phyloP scores from a whole-genome alignment of 2,888 invertebrate genomes.

The Eubasilissa splendida region DNA sequence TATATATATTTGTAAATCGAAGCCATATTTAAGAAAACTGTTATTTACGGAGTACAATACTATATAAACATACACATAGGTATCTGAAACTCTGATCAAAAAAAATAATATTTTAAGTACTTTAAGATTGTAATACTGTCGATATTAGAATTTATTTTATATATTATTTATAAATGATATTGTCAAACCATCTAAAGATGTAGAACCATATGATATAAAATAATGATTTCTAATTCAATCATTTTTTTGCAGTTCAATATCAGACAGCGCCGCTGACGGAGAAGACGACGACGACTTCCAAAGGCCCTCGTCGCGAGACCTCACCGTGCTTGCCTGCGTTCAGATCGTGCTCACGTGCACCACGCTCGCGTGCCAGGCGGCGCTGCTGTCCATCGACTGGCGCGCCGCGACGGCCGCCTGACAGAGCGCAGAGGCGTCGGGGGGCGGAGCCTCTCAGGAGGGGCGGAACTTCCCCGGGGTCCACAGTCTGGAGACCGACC shows the following conservation, averaged over 20 bases:
- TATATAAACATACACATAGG: too few species aligned
- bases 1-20: too few species aligned
- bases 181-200: not conserved
- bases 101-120: too few species aligned
- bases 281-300: constrained; percentile 32
- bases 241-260: constrained; percentile 52
- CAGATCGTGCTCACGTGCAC: constrained; percentile 52
- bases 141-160: too few species aligned
- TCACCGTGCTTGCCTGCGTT: constrained; percentile 54
- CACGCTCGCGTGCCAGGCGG: constrained; percentile 52
- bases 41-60: too few species aligned
- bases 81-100: too few species aligned
- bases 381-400: constrained; percentile 50
- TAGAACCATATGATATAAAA: not conserved
- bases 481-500: constrained; percentile 45
- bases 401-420: constrained; percentile 47
- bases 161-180: not conserved
- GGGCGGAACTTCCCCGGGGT: constrained; percentile 37
- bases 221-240: not conserved
- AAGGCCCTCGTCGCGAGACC: constrained; percentile 50
- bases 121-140: too few species aligned
- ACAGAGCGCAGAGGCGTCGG: constrained; percentile 37
- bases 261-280: constrained; percentile 54
- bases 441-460: constrained; percentile 11
- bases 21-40: too few species aligned